Percentiles rank a stretch among this genome's conserved stretches.
phyloP scores from a whole-genome alignment of 2,888 invertebrate genomes.

The Andrena hattorfiana region DNA sequence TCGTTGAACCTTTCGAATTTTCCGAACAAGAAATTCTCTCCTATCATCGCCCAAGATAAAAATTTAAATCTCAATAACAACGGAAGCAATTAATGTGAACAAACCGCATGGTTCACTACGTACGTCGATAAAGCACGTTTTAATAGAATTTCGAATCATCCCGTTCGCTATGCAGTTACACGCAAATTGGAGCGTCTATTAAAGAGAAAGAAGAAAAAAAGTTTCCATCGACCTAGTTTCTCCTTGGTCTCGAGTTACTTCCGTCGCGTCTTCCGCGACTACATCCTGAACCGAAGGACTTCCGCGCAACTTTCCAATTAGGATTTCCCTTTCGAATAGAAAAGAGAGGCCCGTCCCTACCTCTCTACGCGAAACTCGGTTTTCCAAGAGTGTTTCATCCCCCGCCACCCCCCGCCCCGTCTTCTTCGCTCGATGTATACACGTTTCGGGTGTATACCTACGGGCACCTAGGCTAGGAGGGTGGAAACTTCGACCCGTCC shows the following conservation, averaged over 20 bases:
- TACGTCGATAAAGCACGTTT: neutral
- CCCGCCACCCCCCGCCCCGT: neutral
- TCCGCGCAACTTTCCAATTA: slow-evolving; percentile 54
- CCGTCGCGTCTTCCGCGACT: slow-evolving; percentile 22
- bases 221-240: slow-evolving; percentile 55
- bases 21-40: no score
- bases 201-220: neutral
- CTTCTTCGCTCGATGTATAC: slow-evolving; percentile 22
- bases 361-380: neutral
- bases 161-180: slow-evolving; percentile 9
- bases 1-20: neutral
- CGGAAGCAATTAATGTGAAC: neutral
- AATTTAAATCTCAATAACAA: no score
- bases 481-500: slow-evolving; percentile 77
- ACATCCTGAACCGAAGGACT: slow-evolving; percentile 31
- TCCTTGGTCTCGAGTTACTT: slow-evolving; percentile 18
- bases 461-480: slow-evolving; percentile 47
- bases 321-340: slow-evolving; percentile 12
- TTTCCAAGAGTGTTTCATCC: neutral
- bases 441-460: slow-evolving; percentile 46
- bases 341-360: neutral
- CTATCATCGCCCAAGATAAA: no score
- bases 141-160: neutral
- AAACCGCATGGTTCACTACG: neutral
- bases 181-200: slow-evolving; percentile 34